Conservation (phyloP, 2,888 invertebrate species). For the Parascotia fuliginaria region DNA sequence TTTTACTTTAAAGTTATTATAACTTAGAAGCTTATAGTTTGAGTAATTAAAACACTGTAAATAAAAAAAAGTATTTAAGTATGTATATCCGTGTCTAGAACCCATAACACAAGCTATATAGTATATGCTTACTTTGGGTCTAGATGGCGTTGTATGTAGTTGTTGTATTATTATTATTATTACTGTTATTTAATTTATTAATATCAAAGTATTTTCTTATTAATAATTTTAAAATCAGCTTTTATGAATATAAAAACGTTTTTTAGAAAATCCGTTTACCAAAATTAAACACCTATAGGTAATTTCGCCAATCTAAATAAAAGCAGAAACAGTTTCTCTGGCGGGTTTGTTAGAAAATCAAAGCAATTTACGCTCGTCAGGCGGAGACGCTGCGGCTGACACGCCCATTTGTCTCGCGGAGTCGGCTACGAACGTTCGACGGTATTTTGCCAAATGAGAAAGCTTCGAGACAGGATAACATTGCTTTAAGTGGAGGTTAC, state of each 20-base stretch:
- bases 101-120: too few relatives aligned
- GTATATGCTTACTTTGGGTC: too few relatives aligned
- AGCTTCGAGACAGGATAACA: constrained; percentile 49
- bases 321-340: constrained; percentile 50
- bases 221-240: too few relatives aligned
- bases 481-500: constrained; percentile 49
- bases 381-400: constrained; percentile 60
- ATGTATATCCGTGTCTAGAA: too few relatives aligned
- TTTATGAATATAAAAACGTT: constrained; percentile 16
- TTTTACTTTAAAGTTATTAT: too few relatives aligned
- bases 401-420: constrained; percentile 66
- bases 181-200: too few relatives aligned
- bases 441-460: constrained; percentile 52
- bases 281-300: constrained; percentile 33
- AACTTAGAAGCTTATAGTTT: too few relatives aligned
- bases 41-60: too few relatives aligned
- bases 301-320: constrained; percentile 46
- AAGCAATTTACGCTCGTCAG: constrained; percentile 69
- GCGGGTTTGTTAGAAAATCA: constrained; percentile 64
- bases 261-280: constrained; percentile 17
- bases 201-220: too few relatives aligned
- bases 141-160: too few relatives aligned
- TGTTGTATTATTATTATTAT: too few relatives aligned
- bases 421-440: constrained; percentile 46
- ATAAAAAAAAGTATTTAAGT: too few relatives aligned